phyloP scores from a whole-genome alignment of 1,140 invertebrate genomes.

The Drosophila pseudoobscura region DNA sequence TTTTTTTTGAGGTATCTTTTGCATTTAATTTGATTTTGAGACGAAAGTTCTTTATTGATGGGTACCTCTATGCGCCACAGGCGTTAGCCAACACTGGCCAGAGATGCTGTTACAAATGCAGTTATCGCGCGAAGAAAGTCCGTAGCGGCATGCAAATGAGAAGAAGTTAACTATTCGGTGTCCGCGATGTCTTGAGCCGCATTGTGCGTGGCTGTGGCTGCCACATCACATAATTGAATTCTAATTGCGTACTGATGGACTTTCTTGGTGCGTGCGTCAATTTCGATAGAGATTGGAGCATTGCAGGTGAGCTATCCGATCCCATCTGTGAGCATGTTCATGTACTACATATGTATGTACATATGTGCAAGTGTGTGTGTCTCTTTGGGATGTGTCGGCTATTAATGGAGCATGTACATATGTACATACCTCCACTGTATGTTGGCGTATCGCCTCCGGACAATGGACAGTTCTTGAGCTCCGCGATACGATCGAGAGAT shows the following conservation, averaged over 20 bases:
- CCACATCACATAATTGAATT: slow-evolving; percentile 42
- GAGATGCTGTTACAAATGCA: slow-evolving; percentile 22
- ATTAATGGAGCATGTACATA: neutral
- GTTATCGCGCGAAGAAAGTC: slow-evolving; percentile 37
- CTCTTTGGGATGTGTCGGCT: neutral
- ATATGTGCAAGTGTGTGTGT: neutral
- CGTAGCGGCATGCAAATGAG: slow-evolving; percentile 43
- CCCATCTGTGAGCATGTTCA: neutral
- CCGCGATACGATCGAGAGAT: slow-evolving; percentile 50
- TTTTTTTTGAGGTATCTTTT: slow-evolving; percentile 3
- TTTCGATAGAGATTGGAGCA: slow-evolving; percentile 33
- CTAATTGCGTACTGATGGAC: slow-evolving; percentile 49
- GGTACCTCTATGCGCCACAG: neutral
- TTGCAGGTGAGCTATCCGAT: slow-evolving; percentile 13
- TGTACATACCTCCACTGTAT: neutral
- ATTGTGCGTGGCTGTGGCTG: slow-evolving; percentile 5
- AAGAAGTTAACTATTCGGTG: slow-evolving; percentile 28
- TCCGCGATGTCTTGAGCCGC: neutral
- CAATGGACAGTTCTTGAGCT: slow-evolving; percentile 21
- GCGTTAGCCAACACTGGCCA: no score
- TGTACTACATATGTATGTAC: no score
- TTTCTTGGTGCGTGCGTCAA: slow-evolving; percentile 47
- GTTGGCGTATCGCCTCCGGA: slow-evolving; percentile 14
- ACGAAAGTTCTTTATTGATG: slow-evolving; percentile 58
- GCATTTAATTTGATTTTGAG: slow-evolving; percentile 25